These are phyloP conservation scores for Trialeurodes vaporariorum DNA, from an alignment of 1,140 invertebrate species.

Conservation along the genomic window DNA sequence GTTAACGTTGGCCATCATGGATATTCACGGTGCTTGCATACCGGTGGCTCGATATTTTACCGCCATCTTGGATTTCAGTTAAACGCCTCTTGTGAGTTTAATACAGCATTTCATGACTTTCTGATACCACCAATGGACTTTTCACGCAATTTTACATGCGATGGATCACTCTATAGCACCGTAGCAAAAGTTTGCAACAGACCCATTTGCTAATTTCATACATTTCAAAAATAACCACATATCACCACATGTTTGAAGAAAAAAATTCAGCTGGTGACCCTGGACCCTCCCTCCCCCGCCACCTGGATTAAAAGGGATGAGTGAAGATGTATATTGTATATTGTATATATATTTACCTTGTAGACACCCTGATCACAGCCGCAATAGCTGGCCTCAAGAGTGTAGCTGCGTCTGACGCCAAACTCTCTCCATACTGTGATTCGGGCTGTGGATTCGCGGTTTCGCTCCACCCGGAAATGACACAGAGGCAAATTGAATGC, in stretches of 20 bases:
- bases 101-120: too few relatives aligned
- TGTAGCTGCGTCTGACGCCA: constrained; percentile 60
- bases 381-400: constrained; percentile 78
- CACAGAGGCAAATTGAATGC: constrained; percentile 62
- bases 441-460: constrained; percentile 70
- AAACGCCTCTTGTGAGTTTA: too few relatives aligned
- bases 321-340: not conserved
- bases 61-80: too few relatives aligned
- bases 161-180: too few relatives aligned
- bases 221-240: not conserved
- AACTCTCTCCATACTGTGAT: constrained; percentile 77
- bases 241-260: not conserved
- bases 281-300: too few relatives aligned
- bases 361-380: constrained; percentile 68
- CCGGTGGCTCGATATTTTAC: too few relatives aligned
- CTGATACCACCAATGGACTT: too few relatives aligned
- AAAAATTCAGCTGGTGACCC: constrained; percentile 44
- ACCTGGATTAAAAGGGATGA: not conserved
- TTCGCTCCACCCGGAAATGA: constrained; percentile 62
- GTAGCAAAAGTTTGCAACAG: too few relatives aligned
- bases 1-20: too few relatives aligned
- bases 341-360: constrained; percentile 42
- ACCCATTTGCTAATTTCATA: not conserved
- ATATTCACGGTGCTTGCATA: too few relatives aligned
- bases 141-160: too few relatives aligned